These are phyloP conservation scores for Tethea ocularis DNA, from an alignment of 2,888 invertebrate genomes.

Conservation along the genomic window DNA sequence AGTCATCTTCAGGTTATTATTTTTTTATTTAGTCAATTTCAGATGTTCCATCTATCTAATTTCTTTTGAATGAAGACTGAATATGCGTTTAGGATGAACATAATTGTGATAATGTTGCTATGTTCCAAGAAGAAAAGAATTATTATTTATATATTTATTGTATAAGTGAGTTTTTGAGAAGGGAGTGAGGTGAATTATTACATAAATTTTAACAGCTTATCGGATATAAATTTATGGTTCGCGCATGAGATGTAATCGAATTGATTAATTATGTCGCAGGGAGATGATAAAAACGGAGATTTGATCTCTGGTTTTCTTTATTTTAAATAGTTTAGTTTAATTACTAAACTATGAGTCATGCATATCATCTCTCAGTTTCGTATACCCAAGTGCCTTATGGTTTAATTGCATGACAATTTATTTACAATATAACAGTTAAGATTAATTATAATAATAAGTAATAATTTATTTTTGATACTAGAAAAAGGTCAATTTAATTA, in stretches of 20 bases:
- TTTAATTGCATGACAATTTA: not conserved
- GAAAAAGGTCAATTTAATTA: not conserved
- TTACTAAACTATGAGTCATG: not conserved
- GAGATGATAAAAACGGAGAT: no score
- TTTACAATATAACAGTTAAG: not conserved
- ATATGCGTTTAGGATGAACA: slow-evolving; percentile 13
- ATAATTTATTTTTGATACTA: not conserved
- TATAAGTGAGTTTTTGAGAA: not conserved
- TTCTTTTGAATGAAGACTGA: slow-evolving; percentile 27
- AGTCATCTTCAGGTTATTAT: no score
- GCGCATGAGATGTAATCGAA: no score
- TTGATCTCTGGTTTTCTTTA: no score
- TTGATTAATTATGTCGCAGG: no score
- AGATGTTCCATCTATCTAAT: not conserved
- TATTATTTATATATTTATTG: not conserved
- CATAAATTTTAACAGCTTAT: no score
- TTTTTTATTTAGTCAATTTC: no score
- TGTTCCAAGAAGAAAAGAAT: slow-evolving; percentile 14
- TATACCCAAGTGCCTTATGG: no score
- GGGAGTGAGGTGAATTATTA: no score
- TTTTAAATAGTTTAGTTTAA: no score
- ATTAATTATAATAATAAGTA: not conserved
- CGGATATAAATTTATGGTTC: no score
- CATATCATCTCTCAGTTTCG: no score
- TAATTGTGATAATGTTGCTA: slow-evolving; percentile 29